phyloP scores from a whole-genome alignment of 2,113 vertebrate species.

The Ammodytes marinus region DNA sequence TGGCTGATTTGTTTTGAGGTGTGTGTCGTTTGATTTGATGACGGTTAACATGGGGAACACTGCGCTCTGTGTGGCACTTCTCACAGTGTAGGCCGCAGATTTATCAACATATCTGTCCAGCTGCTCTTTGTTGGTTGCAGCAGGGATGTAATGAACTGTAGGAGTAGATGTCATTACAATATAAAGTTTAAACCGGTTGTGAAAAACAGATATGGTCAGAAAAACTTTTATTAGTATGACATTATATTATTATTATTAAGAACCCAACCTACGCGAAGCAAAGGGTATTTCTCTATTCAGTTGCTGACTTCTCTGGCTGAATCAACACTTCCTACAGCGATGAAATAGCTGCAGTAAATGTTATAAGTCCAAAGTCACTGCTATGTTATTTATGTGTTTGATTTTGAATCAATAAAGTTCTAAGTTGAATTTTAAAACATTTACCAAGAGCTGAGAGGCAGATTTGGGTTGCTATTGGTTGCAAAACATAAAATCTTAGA shows the following conservation, averaged over 20 bases:
- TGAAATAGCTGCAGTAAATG: neutral
- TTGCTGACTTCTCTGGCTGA: neutral
- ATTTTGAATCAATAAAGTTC: neutral
- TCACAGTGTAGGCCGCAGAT: constrained; percentile 7
- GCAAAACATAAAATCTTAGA: neutral
- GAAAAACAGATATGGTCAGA: too few species aligned
- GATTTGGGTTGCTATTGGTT: constrained; percentile 2
- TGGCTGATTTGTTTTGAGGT: too few species aligned
- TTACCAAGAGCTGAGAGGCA: neutral
- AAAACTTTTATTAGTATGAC: too few species aligned
- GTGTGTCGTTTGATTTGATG: constrained; percentile 2
- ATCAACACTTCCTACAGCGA: neutral
- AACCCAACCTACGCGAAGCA: constrained; percentile 10
- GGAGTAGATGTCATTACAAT: too few species aligned
- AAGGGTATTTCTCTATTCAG: constrained; percentile 13
- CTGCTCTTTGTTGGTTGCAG: neutral
- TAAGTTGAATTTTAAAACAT: neutral
- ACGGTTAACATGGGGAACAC: neutral
- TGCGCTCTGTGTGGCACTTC: neutral
- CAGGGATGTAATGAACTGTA: neutral
- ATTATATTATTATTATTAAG: too few species aligned
- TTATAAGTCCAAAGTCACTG: constrained; percentile 16
- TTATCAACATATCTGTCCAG: constrained; percentile 14
- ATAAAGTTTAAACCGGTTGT: too few species aligned
- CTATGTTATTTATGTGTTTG: neutral